These are phyloP conservation scores for Leptopilina boulardi DNA, from an alignment of 1,140 invertebrate species.

Conservation along the genomic window DNA sequence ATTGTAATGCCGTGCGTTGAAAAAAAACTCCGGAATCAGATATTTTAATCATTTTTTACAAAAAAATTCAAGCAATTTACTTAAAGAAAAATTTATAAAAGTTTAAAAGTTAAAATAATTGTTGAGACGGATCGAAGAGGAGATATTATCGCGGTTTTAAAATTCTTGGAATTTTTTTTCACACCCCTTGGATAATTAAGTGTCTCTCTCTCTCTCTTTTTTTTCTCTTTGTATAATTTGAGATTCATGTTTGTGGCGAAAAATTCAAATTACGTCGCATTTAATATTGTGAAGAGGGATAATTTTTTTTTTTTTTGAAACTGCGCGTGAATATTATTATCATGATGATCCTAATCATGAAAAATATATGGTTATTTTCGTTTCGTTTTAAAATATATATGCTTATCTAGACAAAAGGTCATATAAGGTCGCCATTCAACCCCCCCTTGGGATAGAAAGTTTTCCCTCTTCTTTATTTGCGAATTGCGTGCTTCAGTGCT, in stretches of 20 bases:
- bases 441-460: background rate
- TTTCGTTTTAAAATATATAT: background rate
- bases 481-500: conserved; percentile 18
- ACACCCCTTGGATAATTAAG: too few relatives aligned
- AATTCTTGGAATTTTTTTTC: too few relatives aligned
- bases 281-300: too few relatives aligned
- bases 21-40: background rate
- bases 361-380: background rate
- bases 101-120: too few relatives aligned
- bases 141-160: too few relatives aligned
- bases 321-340: background rate
- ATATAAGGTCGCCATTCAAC: background rate
- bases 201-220: too few relatives aligned
- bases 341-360: background rate
- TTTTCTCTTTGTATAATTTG: too few relatives aligned
- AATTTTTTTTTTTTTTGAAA: background rate
- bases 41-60: background rate
- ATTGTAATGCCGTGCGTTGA: conserved; percentile 1
- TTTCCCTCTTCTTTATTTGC: conserved; percentile 11
- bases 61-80: too few relatives aligned
- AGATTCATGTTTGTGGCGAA: too few relatives aligned
- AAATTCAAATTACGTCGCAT: too few relatives aligned
- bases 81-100: too few relatives aligned
- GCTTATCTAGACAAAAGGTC: conserved; percentile 9
- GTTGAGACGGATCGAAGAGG: too few relatives aligned